These are phyloP conservation scores for Pampus argenteus DNA, from an alignment of 2,797 vertebrate species.

Conservation along the genomic window DNA sequence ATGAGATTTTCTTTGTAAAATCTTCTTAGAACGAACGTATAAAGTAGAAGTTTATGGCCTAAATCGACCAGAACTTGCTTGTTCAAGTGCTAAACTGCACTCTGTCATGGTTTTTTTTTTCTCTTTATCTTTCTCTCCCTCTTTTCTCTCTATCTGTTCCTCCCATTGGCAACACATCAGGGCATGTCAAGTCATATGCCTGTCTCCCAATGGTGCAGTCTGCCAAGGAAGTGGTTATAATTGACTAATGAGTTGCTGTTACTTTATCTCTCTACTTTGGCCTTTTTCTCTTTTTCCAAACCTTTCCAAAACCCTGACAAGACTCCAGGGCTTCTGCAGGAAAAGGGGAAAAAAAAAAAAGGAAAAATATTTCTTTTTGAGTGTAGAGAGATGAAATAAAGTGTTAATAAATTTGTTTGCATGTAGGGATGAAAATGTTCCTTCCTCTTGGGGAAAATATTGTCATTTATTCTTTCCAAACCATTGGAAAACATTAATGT, in stretches of 20 bases:
- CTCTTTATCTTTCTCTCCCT: background rate
- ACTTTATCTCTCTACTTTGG: slow-evolving; percentile 26
- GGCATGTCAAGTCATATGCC: slow-evolving; percentile 65
- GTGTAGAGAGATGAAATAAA: slow-evolving; percentile 22
- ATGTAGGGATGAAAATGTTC: slow-evolving; percentile 16
- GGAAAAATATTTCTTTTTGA: background rate
- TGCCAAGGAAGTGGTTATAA: slow-evolving; percentile 66
- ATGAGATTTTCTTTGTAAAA: slow-evolving; percentile 12
- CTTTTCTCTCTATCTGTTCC: background rate
- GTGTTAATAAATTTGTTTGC: slow-evolving; percentile 43
- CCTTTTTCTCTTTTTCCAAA: slow-evolving; percentile 25
- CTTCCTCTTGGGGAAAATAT: slow-evolving; percentile 34
- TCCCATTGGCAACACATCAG: slow-evolving; percentile 37
- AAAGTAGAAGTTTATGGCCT: background rate
- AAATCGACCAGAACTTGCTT: slow-evolving; percentile 7
- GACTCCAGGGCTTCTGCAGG: slow-evolving; percentile 57
- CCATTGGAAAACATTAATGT: slow-evolving; percentile 34
- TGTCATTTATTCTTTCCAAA: slow-evolving; percentile 24
- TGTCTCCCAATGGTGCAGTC: slow-evolving; percentile 47
- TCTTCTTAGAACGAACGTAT: background rate
- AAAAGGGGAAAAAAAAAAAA: slow-evolving; percentile 9
- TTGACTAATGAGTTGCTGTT: slow-evolving; percentile 71
- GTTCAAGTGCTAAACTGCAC: slow-evolving; percentile 6
- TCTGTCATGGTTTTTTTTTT: slow-evolving; percentile 9
- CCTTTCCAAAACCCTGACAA: slow-evolving; percentile 58